These are phyloP conservation scores for Phoebastria nigripes DNA, from an alignment of 2,797 vertebrate species.

Conservation along the genomic window DNA sequence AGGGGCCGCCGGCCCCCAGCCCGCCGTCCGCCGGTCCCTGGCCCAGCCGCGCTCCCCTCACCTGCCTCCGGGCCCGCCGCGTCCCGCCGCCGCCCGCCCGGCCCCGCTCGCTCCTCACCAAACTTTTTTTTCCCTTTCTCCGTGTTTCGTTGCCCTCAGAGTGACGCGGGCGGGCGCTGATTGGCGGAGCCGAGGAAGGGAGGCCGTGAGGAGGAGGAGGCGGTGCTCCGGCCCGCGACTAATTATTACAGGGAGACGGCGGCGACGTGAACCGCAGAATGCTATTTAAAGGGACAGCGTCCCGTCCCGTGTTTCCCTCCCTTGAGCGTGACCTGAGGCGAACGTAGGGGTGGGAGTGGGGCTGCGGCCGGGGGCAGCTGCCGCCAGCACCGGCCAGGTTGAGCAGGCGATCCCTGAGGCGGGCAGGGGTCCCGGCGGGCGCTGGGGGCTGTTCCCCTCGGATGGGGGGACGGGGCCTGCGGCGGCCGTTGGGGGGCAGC, in stretches of 20 bases:
- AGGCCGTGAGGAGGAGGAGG: background rate
- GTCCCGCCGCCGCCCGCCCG: background rate
- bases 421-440: background rate
- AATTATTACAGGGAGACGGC: conserved; percentile 42
- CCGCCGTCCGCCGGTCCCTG: too few relatives aligned
- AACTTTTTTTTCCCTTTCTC: conserved; percentile 67
- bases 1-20: background rate
- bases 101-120: conserved; percentile 56
- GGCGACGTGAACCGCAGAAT: conserved; percentile 2
- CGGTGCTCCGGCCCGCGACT: conserved; percentile 5
- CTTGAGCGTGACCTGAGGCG: background rate
- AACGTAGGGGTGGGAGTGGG: background rate
- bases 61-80: conserved; percentile 54
- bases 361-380: background rate
- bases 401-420: background rate
- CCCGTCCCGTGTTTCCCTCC: fast-evolving
- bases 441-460: background rate
- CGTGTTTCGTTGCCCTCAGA: conserved; percentile 66
- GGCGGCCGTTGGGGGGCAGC: too few relatives aligned
- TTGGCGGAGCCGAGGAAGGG: conserved; percentile 21
- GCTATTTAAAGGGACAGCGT: conserved; percentile 40
- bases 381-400: too few relatives aligned
- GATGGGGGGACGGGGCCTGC: background rate
- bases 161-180: conserved; percentile 63
- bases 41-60: background rate